Percentiles rank a stretch among this genome's conserved stretches.
phyloP scores from a whole-genome alignment of 1,140 invertebrate species.

The Probaryconus sp. region DNA sequence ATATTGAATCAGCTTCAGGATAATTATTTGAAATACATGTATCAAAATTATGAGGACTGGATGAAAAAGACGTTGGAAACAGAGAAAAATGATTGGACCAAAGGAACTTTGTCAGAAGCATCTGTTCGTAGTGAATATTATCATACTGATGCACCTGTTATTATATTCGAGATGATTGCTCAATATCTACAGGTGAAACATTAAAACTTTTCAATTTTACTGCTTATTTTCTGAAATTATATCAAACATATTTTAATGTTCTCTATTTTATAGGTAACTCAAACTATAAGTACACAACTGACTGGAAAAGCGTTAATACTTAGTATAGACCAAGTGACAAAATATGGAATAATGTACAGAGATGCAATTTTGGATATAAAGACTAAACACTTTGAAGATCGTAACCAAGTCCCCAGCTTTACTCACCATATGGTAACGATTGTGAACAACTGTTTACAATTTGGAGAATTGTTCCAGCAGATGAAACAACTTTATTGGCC shows the following conservation, averaged over 20 bases:
- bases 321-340: slow-evolving; percentile 92
- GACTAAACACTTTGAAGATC: slow-evolving; percentile 84
- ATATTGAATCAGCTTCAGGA: slow-evolving; percentile 88
- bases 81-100: slow-evolving; percentile 93
- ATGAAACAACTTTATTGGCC: slow-evolving; percentile 89
- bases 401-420: slow-evolving; percentile 87
- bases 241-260: too few relatives aligned
- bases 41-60: slow-evolving; percentile 96
- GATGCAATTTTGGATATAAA: slow-evolving; percentile 93
- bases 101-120: slow-evolving; percentile 85
- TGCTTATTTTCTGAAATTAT: too few relatives aligned
- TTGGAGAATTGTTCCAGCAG: slow-evolving; percentile 91
- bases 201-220: too few relatives aligned
- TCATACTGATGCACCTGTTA: slow-evolving; percentile 95
- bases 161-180: slow-evolving; percentile 99
- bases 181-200: slow-evolving; percentile 92
- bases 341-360: slow-evolving; percentile 91
- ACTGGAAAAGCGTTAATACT: slow-evolving; percentile 91
- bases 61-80: slow-evolving; percentile 94
- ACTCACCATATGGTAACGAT: slow-evolving; percentile 96
- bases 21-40: slow-evolving; percentile 92
- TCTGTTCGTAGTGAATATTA: slow-evolving; percentile 89
- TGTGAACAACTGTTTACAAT: slow-evolving; percentile 94
- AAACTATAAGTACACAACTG: slow-evolving; percentile 87
- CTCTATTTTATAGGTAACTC: slow-evolving; percentile 82